Base-by-base conservation (phyloP, 2,888 invertebrate genomes). In the Heliothis peltigera region DNA sequence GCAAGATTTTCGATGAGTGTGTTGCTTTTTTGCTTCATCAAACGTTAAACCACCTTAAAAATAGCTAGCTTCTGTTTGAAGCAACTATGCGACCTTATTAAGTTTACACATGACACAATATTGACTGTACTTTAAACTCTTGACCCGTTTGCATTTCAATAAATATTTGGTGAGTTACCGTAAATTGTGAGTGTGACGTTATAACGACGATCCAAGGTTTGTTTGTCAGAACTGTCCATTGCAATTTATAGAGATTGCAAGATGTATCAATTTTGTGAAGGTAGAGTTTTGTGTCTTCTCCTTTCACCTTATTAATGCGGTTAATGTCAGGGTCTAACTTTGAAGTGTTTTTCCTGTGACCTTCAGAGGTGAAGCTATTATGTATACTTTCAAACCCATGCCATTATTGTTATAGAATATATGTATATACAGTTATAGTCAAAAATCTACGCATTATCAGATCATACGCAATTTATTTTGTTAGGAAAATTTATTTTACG, bases 91-190 rank as follows among this genome's bases (percentile, higher is more conserved):
- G 49, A 75, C 43, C 39, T 17, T 32, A 22, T 53, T 49, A n/a
- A 19, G n/a, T 35, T 47, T 39, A 42, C 39, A 53, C 53, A 70
- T 75, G 43, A 7, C 54, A 48, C 65, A 75, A 73, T 66, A 63
- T 77, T 77, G 54, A 58, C 72, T 15, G 57, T 35, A 48, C 53
- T 19, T 35, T 35, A 28, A 39, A 32, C 25, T 66, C 77, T 77
- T 77, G 77, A 77, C 74, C 73, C 48, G 56, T n/a, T 52, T 51
- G 10, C 21, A 56, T 25, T 51, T 18, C 39, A 60, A 58, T 66
- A 54, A 74, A 73, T 73, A 60, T 64, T 73, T 75, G 56, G 32
- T 22, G 19, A 60, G 46, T 35, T 19, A 22, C 32, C 19, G 42
- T 54, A 51, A 53, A 44, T 39, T 39, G 18, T 21, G 44, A 42